These are phyloP conservation scores for Clarias magur DNA, from an alignment of 2,113 vertebrate species.

Conservation along the genomic window DNA sequence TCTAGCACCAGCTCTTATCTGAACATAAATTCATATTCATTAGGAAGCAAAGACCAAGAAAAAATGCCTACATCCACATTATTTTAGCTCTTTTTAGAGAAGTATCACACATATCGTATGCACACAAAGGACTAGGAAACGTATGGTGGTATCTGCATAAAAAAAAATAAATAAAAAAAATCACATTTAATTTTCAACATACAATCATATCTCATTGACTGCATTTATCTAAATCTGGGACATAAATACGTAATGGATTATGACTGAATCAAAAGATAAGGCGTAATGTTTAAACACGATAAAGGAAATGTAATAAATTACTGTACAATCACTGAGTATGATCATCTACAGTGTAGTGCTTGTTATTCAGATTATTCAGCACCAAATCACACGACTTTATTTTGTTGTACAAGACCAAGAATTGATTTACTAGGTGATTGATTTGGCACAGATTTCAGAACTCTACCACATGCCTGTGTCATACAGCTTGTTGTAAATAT, in stretches of 20 bases:
- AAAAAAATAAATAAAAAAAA: not conserved
- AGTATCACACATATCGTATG: not conserved
- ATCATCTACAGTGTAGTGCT: not conserved
- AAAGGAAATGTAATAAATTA: not conserved
- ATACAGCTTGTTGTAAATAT: conserved; percentile 29
- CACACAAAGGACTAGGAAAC: not conserved
- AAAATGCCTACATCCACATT: not conserved
- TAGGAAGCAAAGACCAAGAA: not conserved
- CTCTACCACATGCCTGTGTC: conserved; percentile 42
- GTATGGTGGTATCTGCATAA: not conserved
- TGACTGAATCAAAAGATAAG: not conserved
- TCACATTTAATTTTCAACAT: not conserved
- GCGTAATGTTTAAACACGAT: not conserved
- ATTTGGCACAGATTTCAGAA: conserved; percentile 10
- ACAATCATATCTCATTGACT: not conserved
- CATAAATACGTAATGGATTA: not conserved
- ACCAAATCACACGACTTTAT: not conserved
- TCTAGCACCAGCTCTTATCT: not conserved
- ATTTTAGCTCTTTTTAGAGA: not conserved
- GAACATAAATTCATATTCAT: conserved; percentile 5
- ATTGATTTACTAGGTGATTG: not conserved
- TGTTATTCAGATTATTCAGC: not conserved
- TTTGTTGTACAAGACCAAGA: not conserved
- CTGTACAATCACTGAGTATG: not conserved
- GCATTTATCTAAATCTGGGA: not conserved